Evolutionary conservation across 2,888 invertebrate species (phyloP), one percentile per base, ranked within the genome.

Genomic region (Cephonodes hylas): DNA sequence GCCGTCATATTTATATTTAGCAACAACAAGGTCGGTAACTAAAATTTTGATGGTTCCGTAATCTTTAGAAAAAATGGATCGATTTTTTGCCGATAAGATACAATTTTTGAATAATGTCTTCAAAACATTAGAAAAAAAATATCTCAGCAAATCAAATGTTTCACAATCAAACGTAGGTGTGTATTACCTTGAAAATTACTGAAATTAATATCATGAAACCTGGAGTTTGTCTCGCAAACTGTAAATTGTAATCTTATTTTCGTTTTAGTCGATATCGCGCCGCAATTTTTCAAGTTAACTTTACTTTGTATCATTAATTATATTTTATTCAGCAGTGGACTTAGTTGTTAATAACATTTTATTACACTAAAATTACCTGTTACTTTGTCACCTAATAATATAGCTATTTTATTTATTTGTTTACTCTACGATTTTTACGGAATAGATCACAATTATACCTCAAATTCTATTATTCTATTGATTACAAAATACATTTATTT

Each of bases 1-100:
- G 62, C 42, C 64, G 61, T 69, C 64, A 63, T 23, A 66, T 58
- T 64, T 67, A 68, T 66, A 66, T 68, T 69, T 67, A 73, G 69
- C 64, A 63, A 42, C 20, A 42, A 23, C 25, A 53, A 53, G 53
- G 53, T 53, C 31, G 53, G 10, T 10, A 27, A 53, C 18, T 27
- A 20, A 53, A 31, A 10, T 10, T 27, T 18, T 53, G 27, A 31
- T 53, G 53, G 27, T 18, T 53, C 18, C 53, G 31, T 27, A 31
- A 53, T 27, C 31, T 18, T 53, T 3, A 25, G 18, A 31, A 63
- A 69, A 71, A 68, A 74, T 67, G 72, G 67, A 68, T 71, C 69
- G 67, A 70, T 72, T 68, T 70, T 48, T 53, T 53, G 27, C 53
- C 53, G 53, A 53, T 53, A 56, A 59, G 68, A 63, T 66, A 66